Base-by-base conservation (phyloP, 2,888 invertebrate species). In the Heliconius charithonia region DNA sequence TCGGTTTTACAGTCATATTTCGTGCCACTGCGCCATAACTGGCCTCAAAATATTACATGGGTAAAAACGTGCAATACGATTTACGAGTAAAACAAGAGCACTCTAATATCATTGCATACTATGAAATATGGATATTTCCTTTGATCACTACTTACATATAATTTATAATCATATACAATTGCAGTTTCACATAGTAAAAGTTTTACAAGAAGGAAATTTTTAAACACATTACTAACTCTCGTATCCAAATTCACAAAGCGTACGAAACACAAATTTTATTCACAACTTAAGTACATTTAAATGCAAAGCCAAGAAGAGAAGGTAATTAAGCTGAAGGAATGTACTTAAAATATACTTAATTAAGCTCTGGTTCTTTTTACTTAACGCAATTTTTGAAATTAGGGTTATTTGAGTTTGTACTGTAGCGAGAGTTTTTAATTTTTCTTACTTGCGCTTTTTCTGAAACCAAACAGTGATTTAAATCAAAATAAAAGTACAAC, bases 211-310 rank as follows among this genome's bases (percentile, higher is more conserved):
- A 79, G 45, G 16, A 56, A 65, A 75, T 69, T 77, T 79, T 78
- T 45, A 79, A 82, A 77, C 75, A 77, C 79, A 81, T 79, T 77
- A 79, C 79, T 81, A 81, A 78, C 82, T 81, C 80, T 79, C 78
- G 78, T 78, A 77, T 84, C 82, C 74, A 45, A 81, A 88, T 87
- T 87, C 87, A 76, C 75, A 79, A 80, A 81, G 85, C 87, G 87
- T 85, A 85, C 85, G 81, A 81, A 83, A 85, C 89, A 91, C 91
- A 91, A 93, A 92, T 92, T 91, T 87, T 89, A 91, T 89, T 87
- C 88, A 85, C 85, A 86, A 91, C 92, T 91, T 90, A 85, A 85
- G 86, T 85, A 90, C 90, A 93, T 94, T 94, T 93, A 93, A 94
- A 94, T 94, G 93, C 94, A 93, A 93, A 93, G 88, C 90, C 85